These are phyloP conservation scores for Stercorarius parasiticus DNA, from an alignment of 2,113 vertebrate species.

Conservation along the genomic window DNA sequence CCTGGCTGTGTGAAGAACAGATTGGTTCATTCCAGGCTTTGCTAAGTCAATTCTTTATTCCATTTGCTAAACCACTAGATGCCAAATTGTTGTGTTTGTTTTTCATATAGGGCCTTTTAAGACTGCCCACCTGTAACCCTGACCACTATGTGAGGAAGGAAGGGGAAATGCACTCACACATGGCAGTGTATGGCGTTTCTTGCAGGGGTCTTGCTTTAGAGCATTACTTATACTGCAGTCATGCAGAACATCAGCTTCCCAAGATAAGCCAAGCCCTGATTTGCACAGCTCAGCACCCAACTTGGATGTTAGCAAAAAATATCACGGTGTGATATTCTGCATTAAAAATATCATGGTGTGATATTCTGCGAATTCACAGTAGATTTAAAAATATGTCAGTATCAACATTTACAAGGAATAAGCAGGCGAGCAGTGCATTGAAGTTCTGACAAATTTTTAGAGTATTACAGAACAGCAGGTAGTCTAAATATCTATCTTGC, in stretches of 20 bases:
- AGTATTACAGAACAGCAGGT: neutral
- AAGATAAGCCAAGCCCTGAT: neutral
- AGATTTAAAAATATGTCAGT: neutral
- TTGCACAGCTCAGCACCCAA: neutral
- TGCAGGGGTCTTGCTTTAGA: neutral
- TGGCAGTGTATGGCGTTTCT: fast-evolving
- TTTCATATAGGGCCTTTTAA: neutral
- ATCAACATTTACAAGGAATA: neutral
- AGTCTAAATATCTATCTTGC: neutral
- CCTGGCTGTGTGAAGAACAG: neutral
- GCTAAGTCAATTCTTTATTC: neutral
- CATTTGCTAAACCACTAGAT: neutral
- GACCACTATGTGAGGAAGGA: neutral
- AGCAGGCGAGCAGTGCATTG: neutral
- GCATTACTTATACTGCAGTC: neutral
- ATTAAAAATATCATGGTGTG: neutral
- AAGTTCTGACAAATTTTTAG: neutral
- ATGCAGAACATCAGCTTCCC: neutral
- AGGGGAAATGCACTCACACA: neutral
- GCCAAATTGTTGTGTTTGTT: neutral
- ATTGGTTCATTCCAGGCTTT: neutral
- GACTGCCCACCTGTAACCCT: neutral
- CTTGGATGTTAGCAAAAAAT: neutral
- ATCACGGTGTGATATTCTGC: neutral
- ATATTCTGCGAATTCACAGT: neutral